These are phyloP conservation scores for Graptemys geographica DNA, from an alignment of 2,797 vertebrate genomes.

Conservation along the genomic window DNA sequence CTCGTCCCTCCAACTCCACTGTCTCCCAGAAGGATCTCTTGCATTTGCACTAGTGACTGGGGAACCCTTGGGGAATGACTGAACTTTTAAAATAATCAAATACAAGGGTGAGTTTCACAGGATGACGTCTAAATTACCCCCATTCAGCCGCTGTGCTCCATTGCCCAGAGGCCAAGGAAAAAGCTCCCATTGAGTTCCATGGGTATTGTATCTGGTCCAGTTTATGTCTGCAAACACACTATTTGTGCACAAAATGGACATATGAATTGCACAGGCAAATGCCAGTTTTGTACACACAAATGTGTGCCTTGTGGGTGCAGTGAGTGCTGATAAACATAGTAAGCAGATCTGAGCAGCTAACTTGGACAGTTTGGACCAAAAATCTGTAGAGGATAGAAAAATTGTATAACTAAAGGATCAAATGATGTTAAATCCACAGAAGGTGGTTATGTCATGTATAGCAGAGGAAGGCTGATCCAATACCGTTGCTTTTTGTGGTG, in stretches of 20 bases:
- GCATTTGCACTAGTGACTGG: background rate
- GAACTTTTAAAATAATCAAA: background rate
- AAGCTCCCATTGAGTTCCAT: background rate
- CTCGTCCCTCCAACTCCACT: background rate
- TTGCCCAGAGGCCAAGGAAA: background rate
- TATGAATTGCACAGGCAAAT: background rate
- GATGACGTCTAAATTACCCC: no score
- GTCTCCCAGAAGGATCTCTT: background rate
- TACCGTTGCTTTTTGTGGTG: background rate
- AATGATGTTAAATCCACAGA: background rate
- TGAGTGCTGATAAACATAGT: background rate
- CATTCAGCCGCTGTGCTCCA: background rate
- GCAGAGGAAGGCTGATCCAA: background rate
- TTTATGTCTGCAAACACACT: background rate
- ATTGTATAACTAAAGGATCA: background rate
- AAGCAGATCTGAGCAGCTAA: background rate
- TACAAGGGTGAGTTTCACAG: background rate
- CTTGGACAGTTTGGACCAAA: background rate
- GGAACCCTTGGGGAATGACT: background rate
- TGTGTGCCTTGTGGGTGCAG: background rate
- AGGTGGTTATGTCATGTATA: background rate
- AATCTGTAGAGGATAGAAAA: background rate
- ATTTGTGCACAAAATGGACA: background rate
- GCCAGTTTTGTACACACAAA: background rate
- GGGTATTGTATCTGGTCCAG: background rate